These are phyloP conservation scores for Argyrosomus regius DNA, from an alignment of 2,797 vertebrate species.

Conservation along the genomic window DNA sequence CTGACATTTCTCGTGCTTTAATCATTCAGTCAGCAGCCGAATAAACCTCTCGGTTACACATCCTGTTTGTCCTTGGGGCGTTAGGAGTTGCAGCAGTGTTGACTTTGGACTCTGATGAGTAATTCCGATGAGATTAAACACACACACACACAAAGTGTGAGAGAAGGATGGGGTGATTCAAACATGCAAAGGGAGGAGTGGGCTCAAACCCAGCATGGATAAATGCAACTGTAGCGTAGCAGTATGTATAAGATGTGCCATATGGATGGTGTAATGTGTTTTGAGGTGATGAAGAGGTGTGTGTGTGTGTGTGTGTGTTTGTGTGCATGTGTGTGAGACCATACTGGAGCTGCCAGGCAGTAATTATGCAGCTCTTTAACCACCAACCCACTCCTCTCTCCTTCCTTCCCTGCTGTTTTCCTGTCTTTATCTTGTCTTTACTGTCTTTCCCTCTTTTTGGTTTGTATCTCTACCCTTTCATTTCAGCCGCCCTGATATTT, in stretches of 20 bases:
- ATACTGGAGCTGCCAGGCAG: constrained; percentile 61
- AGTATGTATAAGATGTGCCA: constrained; percentile 47
- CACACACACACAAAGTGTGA: constrained; percentile 13
- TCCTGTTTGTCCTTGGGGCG: constrained; percentile 38
- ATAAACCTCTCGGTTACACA: constrained; percentile 39
- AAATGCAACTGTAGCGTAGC: constrained; percentile 42
- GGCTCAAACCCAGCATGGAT: constrained; percentile 49
- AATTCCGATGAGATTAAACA: constrained; percentile 38
- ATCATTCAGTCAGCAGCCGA: constrained; percentile 39
- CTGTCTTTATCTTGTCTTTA: constrained; percentile 68
- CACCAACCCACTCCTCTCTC: constrained; percentile 58
- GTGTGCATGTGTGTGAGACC: constrained; percentile 36
- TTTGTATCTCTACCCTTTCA: constrained; percentile 53
- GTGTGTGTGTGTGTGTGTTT: constrained; percentile 18
- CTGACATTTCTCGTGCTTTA: constrained; percentile 30
- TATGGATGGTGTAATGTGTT: constrained; percentile 62
- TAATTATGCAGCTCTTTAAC: constrained; percentile 80
- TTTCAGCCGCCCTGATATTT: constrained; percentile 64
- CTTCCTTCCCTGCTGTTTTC: constrained; percentile 60
- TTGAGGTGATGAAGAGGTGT: constrained; percentile 36
- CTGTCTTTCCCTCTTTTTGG: constrained; percentile 49
- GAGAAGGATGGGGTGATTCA: constrained; percentile 21
- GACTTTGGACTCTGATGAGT: constrained; percentile 16
- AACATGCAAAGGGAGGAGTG: constrained; percentile 30
- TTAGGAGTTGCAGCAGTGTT: constrained; percentile 39